Conservation (phyloP, 2,888 invertebrate genomes). For the Lamellibrachia satsuma region DNA sequence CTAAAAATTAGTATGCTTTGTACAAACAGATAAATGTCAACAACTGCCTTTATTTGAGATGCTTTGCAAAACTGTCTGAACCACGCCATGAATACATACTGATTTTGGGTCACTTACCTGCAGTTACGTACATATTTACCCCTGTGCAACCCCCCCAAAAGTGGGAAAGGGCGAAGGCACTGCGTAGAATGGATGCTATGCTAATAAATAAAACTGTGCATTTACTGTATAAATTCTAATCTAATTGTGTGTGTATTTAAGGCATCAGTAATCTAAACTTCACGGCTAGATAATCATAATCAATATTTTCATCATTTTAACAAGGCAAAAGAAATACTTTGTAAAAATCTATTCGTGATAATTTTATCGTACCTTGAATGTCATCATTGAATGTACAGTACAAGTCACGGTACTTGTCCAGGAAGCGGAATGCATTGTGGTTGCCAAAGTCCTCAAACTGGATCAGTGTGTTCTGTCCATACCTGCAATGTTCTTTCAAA, state of each 20-base stretch:
- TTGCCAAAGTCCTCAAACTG: slow-evolving; percentile 99
- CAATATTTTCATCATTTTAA: background rate
- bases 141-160: background rate
- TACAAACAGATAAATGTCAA: too few relatives aligned
- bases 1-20: too few relatives aligned
- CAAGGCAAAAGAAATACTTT: background rate
- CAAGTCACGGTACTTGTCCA: slow-evolving; percentile 86
- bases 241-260: background rate
- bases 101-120: background rate
- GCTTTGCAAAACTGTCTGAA: background rate
- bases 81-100: background rate
- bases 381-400: slow-evolving; percentile 99
- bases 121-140: background rate
- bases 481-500: slow-evolving; percentile 54
- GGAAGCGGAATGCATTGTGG: slow-evolving; percentile 91
- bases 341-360: background rate
- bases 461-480: slow-evolving; percentile 69
- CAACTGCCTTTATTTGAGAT: background rate
- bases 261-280: background rate
- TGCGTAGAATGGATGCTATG: background rate
- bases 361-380: slow-evolving; percentile 79
- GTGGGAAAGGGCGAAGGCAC: too few relatives aligned
- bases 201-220: background rate
- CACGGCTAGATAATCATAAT: background rate
- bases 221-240: background rate